Conservation (phyloP, 2,888 invertebrate species). For the Machimus rusticus region DNA sequence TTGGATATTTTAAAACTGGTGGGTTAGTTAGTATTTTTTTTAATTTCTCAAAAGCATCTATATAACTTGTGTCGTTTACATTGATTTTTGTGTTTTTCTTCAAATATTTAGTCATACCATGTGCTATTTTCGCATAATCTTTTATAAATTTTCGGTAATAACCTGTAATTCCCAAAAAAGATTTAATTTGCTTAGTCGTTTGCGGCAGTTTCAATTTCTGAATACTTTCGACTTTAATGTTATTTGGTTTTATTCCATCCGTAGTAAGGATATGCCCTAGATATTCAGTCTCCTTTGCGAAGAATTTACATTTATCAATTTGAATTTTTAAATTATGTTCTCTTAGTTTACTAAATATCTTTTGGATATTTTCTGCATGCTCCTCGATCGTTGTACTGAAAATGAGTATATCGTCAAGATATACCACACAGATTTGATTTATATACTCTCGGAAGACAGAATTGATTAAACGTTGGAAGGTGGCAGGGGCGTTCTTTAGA, state of each 20-base stretch:
- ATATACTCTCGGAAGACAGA: slow-evolving; percentile 8
- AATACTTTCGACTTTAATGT: slow-evolving; percentile 39
- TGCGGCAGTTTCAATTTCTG: slow-evolving; percentile 5
- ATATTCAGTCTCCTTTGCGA: slow-evolving; percentile 51
- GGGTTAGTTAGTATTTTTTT: background rate
- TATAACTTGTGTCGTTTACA: background rate
- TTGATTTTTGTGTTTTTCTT: background rate
- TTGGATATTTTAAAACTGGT: background rate
- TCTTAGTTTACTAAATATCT: background rate
- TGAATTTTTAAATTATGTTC: slow-evolving; percentile 5
- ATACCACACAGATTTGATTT: slow-evolving; percentile 35
- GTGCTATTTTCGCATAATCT: too few species aligned
- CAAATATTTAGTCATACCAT: too few species aligned
- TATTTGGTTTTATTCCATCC: slow-evolving; percentile 48
- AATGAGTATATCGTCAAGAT: slow-evolving; percentile 38
- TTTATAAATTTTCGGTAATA: too few species aligned
- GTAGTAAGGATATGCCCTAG: slow-evolving; percentile 51
- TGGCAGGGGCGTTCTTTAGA: too few species aligned
- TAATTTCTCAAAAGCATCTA: background rate
- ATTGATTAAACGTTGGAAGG: background rate
- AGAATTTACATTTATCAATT: slow-evolving; percentile 44
- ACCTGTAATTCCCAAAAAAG: too few species aligned
- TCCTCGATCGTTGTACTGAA: slow-evolving; percentile 22
- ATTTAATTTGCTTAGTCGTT: background rate
- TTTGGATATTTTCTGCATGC: background rate